phyloP scores from a whole-genome alignment of 2,888 invertebrate species.

The Tenthredo livida region DNA sequence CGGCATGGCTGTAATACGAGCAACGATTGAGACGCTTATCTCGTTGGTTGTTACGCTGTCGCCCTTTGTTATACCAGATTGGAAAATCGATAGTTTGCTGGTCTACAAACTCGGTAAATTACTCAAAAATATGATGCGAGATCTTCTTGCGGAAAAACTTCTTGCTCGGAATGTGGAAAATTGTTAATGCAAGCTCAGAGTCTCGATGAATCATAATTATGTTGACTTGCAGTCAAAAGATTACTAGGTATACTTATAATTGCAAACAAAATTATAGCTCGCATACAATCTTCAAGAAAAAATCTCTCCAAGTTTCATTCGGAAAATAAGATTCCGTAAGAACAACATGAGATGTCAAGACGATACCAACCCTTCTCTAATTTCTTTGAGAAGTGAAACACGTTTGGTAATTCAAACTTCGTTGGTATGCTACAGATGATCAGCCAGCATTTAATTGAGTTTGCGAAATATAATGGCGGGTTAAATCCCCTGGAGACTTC shows the following conservation, averaged over 20 bases:
- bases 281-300: background rate
- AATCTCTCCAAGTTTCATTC: background rate
- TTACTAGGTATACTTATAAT: background rate
- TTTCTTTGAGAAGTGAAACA: background rate
- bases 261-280: background rate
- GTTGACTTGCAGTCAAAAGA: background rate
- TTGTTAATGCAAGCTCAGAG: background rate
- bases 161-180: background rate
- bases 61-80: conserved; percentile 19
- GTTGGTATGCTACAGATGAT: background rate
- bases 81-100: conserved; percentile 30
- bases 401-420: background rate
- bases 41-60: conserved; percentile 5
- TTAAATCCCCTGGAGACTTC: background rate
- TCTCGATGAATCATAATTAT: background rate
- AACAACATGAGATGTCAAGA: background rate
- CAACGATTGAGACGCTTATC: conserved; percentile 39
- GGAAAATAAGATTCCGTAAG: background rate
- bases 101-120: conserved; percentile 15
- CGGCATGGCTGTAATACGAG: background rate
- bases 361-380: background rate
- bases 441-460: background rate
- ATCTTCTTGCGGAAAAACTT: background rate
- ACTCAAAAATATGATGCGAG: background rate
- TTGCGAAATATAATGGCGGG: background rate